phyloP scores from a whole-genome alignment of 2,888 invertebrate genomes.

The Cerastis leucographa region DNA sequence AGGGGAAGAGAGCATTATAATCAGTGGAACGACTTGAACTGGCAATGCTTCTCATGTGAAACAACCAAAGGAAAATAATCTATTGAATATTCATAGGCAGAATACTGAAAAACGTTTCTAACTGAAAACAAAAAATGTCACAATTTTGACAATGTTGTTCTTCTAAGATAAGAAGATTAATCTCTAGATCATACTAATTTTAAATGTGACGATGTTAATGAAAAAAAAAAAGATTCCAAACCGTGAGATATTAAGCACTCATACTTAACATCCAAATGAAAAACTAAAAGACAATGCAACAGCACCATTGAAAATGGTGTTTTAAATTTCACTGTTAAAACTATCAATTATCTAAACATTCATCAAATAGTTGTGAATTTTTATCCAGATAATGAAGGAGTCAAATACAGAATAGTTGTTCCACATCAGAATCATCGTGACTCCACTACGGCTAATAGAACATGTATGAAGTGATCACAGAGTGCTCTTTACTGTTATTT shows the following conservation, averaged over 20 bases:
- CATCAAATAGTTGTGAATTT: background rate
- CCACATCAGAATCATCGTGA: constrained; percentile 52
- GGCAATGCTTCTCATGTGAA: constrained; percentile 58
- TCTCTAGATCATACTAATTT: background rate
- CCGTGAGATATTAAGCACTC: background rate
- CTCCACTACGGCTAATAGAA: constrained; percentile 64
- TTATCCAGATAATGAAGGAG: background rate
- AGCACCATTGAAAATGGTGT: background rate
- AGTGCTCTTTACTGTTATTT: constrained; percentile 67
- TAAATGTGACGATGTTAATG: background rate
- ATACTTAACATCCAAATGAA: background rate
- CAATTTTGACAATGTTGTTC: background rate
- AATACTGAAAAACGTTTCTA: background rate
- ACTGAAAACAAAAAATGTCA: background rate
- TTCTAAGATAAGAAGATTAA: background rate
- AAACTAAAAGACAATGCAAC: background rate
- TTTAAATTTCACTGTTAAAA: background rate
- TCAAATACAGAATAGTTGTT: constrained; percentile 39
- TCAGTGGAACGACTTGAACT: constrained; percentile 71
- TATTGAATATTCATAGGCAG: too few species aligned
- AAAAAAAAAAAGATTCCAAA: background rate
- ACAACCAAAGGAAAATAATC: constrained; percentile 31
- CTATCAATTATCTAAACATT: background rate
- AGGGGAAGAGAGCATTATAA: constrained; percentile 85
- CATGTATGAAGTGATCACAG: constrained; percentile 70